Evolutionary conservation across 2,888 invertebrate species (phyloP), one percentile per base, ranked within the genome.

Genomic region (Drosophila buzzatii): DNA sequence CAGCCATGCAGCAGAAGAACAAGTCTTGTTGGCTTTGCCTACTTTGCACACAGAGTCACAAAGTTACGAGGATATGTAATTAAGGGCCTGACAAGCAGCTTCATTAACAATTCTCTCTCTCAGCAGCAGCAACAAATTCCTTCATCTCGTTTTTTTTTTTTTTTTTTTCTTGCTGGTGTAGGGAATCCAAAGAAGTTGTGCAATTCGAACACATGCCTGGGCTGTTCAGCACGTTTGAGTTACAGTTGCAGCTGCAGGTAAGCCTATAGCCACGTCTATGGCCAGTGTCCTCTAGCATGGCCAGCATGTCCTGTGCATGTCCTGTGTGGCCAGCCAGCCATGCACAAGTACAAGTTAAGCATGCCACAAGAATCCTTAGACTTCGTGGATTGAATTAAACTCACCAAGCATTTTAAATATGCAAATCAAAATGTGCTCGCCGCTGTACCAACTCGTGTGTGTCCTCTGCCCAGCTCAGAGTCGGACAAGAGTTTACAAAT

Each of bases 141-240:
- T 80, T 76, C 45, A 7, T 45, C 3, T 14, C 92, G 2, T 39
- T 3, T 41, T 41, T 33, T 33, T 33, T 3, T 41, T 41, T 33
- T 33, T 33, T 33, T 33, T 33, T 33, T 2, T 92, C 14, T 7
- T 27, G 89, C 69, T 23, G 69, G 63, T 8, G 70, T 57, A n/a
- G 92, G 92, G 79, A 92, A 92, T 90, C 91, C 93, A 65, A 93
- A 93, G 78, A 93, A 93, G 85, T 93, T 93, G 42, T 93, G 93
- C 79, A 93, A 93, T 85, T 87, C 93, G 89, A 93, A 93, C 90
- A 93, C 92, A 70, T 93, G 93, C 84, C 89, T 93, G 69, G 93
- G 93, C 77, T 93, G 93, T 93, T 92, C 93, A 78, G 91, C 92
- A 85, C 92, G 92, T 84, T 79, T 93, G 69, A 91, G 90, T 92